phyloP scores from a whole-genome alignment of 2,888 invertebrate genomes.

The Cryptosula pallasiana region DNA sequence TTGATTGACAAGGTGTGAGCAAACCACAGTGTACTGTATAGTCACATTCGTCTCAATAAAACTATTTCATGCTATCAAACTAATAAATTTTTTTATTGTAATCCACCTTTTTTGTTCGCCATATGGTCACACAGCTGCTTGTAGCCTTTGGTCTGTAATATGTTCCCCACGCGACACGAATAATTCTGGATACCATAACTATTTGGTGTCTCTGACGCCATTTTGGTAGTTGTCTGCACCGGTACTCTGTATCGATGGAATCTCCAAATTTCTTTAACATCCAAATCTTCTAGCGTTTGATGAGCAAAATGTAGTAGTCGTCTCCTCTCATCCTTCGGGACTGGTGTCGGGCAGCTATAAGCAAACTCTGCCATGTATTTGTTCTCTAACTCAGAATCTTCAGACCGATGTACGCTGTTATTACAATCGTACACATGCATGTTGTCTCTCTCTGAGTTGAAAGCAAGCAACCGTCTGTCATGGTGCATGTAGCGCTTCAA shows the following conservation, averaged over 20 bases:
- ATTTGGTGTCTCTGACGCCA: background rate
- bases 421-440: background rate
- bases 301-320: background rate
- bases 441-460: background rate
- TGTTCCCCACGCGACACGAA: conserved; percentile 7
- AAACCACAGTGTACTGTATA: too few relatives aligned
- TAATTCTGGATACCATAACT: background rate
- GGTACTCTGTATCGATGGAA: background rate
- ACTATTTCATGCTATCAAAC: too few relatives aligned
- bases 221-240: background rate
- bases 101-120: background rate
- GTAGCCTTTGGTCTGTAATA: background rate
- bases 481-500: background rate
- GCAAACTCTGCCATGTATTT: background rate
- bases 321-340: background rate
- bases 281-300: background rate
- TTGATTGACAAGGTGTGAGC: too few relatives aligned
- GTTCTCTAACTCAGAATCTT: background rate
- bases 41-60: too few relatives aligned
- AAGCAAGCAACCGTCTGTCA: background rate
- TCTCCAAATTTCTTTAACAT: background rate
- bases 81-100: too few relatives aligned
- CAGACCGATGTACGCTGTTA: background rate
- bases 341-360: background rate
- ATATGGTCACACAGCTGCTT: background rate